These are phyloP conservation scores for Atta texana DNA, from an alignment of 1,140 invertebrate genomes.

Conservation along the genomic window DNA sequence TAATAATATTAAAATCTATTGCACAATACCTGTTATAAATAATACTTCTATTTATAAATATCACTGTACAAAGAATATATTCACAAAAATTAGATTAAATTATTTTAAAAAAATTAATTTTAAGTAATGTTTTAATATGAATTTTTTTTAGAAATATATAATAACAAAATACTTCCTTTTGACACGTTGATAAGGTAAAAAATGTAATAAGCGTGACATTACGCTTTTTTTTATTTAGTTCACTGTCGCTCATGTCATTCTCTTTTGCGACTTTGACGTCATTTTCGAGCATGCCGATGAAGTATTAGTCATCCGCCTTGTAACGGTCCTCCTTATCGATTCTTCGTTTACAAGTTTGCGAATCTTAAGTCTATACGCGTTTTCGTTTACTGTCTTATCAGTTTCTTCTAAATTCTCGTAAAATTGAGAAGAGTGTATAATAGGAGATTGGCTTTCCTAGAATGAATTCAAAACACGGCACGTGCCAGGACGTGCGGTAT, in stretches of 20 bases:
- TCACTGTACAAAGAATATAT: background rate
- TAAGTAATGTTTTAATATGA: background rate
- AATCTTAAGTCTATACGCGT: constrained; percentile 15
- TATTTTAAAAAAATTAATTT: background rate
- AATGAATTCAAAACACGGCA: constrained; percentile 37
- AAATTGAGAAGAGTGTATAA: background rate
- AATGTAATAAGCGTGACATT: constrained; percentile 18
- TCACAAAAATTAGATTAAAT: background rate
- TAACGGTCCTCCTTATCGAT: constrained; percentile 79
- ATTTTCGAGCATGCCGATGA: constrained; percentile 81
- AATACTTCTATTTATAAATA: background rate
- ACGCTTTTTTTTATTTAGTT: constrained; percentile 20
- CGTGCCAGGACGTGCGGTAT: constrained; percentile 30
- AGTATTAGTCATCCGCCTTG: constrained; percentile 82
- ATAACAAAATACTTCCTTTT: background rate
- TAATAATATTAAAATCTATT: background rate
- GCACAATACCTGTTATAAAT: background rate
- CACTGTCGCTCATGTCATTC: constrained; percentile 65
- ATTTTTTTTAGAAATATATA: constrained; percentile 4
- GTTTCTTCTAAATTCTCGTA: background rate
- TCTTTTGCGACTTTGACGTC: constrained; percentile 81
- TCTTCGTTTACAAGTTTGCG: constrained; percentile 23
- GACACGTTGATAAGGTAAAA: background rate
- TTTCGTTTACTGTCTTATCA: constrained; percentile 1
- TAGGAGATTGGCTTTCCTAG: constrained; percentile 25